Evolutionary conservation across 1,140 invertebrate species (phyloP).

Genomic region (Neelides sp.): DNA sequence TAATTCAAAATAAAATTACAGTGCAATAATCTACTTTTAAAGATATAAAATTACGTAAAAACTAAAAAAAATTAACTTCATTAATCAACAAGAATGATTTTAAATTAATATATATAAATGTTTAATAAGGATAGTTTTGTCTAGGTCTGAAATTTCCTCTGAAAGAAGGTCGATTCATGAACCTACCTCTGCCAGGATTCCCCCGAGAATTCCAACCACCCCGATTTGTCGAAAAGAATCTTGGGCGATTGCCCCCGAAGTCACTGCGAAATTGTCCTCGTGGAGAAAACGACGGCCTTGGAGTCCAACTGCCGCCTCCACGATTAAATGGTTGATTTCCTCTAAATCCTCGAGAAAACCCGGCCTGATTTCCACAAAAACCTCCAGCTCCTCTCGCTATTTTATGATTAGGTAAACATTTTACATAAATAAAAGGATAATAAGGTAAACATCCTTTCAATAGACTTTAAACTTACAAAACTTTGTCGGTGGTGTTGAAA

Average conservation of each 20-base stretch:
- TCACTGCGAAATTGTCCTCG: too few species aligned
- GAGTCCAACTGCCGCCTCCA: not conserved
- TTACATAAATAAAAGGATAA: not conserved
- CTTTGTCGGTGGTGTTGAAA: not conserved
- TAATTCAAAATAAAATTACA: too few species aligned
- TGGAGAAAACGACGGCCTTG: too few species aligned
- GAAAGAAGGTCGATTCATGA: too few species aligned
- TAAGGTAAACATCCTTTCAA: not conserved
- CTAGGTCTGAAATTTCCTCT: not conserved
- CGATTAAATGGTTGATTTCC: not conserved
- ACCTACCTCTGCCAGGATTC: not conserved
- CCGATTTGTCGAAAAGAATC: too few species aligned
- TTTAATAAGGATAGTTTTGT: constrained; percentile 7
- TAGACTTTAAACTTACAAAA: not conserved
- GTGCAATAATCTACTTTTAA: too few species aligned
- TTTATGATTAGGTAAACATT: not conserved
- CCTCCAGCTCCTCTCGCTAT: not conserved
- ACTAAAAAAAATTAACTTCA: too few species aligned
- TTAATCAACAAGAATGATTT: too few species aligned
- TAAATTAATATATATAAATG: too few species aligned
- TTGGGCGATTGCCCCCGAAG: too few species aligned
- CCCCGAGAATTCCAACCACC: too few species aligned
- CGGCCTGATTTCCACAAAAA: not conserved
- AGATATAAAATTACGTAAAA: too few species aligned
- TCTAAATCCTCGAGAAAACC: not conserved